Percentiles rank a stretch among this genome's conserved stretches.
Conservation (phyloP, 2,888 invertebrate genomes). For the Epinotia nisella region DNA sequence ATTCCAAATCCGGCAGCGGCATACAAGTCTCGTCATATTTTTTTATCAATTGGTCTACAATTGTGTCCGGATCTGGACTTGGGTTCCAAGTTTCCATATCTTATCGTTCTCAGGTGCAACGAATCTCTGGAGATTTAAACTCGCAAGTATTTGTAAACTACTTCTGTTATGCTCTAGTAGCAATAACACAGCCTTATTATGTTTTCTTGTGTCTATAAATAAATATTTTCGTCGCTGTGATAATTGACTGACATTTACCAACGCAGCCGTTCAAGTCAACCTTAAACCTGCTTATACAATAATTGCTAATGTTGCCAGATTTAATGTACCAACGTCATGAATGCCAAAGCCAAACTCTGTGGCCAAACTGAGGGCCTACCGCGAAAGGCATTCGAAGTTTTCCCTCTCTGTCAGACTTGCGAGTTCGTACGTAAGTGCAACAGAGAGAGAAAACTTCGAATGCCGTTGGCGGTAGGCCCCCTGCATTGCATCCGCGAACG, state of each 20-base stretch:
- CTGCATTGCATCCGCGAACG: too few species aligned
- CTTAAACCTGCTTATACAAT: background rate
- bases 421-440: too few species aligned
- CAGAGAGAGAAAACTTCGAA: too few species aligned
- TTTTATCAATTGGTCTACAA: conserved; percentile 63
- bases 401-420: too few species aligned
- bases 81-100: conserved; percentile 46
- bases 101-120: conserved; percentile 27
- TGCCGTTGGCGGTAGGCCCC: too few species aligned
- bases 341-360: too few species aligned
- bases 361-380: too few species aligned
- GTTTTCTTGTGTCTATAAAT: background rate
- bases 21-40: conserved; percentile 69
- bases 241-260: background rate
- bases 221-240: conserved; percentile 10
- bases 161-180: background rate
- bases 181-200: background rate
- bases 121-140: background rate
- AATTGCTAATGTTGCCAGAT: background rate
- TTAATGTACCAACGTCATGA: background rate
- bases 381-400: too few species aligned
- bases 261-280: background rate
- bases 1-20: conserved; percentile 71
- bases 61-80: conserved; percentile 54
- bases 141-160: background rate